Conservation (phyloP, 2,113 vertebrate genomes). For the Lethenteron reissneri region DNA sequence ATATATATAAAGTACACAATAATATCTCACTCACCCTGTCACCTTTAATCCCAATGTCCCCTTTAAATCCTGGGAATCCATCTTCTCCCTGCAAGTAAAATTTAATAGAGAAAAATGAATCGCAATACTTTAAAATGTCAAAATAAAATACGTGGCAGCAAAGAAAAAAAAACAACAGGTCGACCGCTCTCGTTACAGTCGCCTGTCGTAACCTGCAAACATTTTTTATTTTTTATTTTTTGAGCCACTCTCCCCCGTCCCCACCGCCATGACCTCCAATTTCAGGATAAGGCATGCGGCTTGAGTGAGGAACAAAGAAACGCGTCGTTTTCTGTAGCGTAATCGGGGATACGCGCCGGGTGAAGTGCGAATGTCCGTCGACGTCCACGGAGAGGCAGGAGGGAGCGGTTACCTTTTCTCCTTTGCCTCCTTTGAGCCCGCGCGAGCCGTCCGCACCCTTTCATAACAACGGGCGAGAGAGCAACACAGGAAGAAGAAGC, state of each 20-base stretch:
- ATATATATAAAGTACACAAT: background rate
- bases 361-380: no score
- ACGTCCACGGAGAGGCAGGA: no score
- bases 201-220: background rate
- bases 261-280: background rate
- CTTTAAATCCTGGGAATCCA: slow-evolving; percentile 64
- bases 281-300: background rate
- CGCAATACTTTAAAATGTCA: no score
- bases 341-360: no score
- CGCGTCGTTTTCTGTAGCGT: background rate
- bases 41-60: slow-evolving; percentile 51
- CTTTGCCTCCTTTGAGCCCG: slow-evolving; percentile 62
- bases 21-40: slow-evolving; percentile 37
- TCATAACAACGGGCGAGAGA: slow-evolving; percentile 4
- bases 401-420: slow-evolving; percentile 40
- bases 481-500: background rate
- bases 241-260: background rate
- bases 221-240: background rate
- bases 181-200: no score
- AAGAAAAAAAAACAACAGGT: background rate
- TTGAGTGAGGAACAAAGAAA: background rate
- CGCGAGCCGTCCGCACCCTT: slow-evolving; percentile 60
- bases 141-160: no score
- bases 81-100: slow-evolving; percentile 44
- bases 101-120: background rate